These are phyloP conservation scores for Homarus gammarus DNA, from an alignment of 2,888 invertebrate species.

Conservation along the genomic window DNA sequence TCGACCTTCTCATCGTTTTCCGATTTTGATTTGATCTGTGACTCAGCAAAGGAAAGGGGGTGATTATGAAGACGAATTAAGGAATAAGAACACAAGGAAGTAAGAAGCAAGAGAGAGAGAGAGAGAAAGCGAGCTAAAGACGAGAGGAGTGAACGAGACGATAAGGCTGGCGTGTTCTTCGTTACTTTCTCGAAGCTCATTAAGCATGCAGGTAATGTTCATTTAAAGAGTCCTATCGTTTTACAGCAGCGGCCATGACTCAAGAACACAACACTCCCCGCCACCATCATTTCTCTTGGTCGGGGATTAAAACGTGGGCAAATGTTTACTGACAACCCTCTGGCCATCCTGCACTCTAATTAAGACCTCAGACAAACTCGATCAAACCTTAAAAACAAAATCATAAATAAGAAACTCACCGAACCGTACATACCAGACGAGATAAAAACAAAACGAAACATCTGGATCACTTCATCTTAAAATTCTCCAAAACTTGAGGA, in stretches of 20 bases:
- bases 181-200: background rate
- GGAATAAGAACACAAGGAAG: background rate
- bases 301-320: background rate
- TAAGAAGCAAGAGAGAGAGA: background rate
- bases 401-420: background rate
- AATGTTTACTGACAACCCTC: background rate
- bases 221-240: slow-evolving; percentile 4
- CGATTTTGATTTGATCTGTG: background rate
- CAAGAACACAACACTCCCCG: slow-evolving; percentile 2
- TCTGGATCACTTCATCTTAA: too few relatives aligned
- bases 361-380: background rate
- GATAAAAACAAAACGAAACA: too few relatives aligned
- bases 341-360: background rate
- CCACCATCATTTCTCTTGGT: background rate
- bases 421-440: too few relatives aligned
- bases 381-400: too few relatives aligned
- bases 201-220: slow-evolving; percentile 22
- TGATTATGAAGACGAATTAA: slow-evolving; percentile 2
- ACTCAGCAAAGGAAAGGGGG: background rate
- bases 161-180: background rate
- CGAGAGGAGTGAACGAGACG: background rate
- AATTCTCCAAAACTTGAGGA: too few relatives aligned
- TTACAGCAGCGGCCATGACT: slow-evolving; percentile 3
- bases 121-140: background rate
- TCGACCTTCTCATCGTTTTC: background rate